Conservation (phyloP, 1,140 invertebrate genomes). For the Helicoverpa armigera region DNA sequence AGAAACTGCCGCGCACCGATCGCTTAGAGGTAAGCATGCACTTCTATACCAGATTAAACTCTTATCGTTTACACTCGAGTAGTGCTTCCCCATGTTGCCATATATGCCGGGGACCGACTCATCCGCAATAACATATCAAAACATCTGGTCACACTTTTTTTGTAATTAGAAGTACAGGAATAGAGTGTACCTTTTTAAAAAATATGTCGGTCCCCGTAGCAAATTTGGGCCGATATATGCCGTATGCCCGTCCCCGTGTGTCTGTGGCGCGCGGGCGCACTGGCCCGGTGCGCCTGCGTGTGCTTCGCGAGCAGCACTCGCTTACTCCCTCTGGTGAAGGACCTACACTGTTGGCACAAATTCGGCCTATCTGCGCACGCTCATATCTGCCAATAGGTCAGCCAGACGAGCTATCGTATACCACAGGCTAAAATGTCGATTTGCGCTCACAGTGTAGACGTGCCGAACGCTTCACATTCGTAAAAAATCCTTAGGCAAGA, state of each 20-base stretch:
- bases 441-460: slow-evolving; percentile 71
- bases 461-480: slow-evolving; percentile 63
- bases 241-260: slow-evolving; percentile 70
- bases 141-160: neutral
- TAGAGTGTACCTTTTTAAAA: slow-evolving; percentile 2
- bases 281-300: slow-evolving; percentile 70
- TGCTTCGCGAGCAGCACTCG: slow-evolving; percentile 83
- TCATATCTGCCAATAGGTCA: slow-evolving; percentile 22
- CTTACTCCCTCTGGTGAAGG: slow-evolving; percentile 76
- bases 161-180: neutral
- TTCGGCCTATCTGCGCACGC: slow-evolving; percentile 14
- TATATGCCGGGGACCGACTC: slow-evolving; percentile 71
- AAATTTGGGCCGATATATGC: slow-evolving; percentile 64
- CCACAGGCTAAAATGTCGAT: slow-evolving; percentile 47
- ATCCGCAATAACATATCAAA: neutral
- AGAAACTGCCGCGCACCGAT: slow-evolving; percentile 97
- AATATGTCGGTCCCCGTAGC: slow-evolving; percentile 71
- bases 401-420: neutral
- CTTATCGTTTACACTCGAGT: slow-evolving; percentile 59
- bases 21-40: slow-evolving; percentile 94
- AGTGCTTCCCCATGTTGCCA: slow-evolving; percentile 77
- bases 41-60: slow-evolving; percentile 37
- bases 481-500: slow-evolving; percentile 51
- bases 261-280: slow-evolving; percentile 74
- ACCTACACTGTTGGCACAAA: slow-evolving; percentile 71